These are phyloP conservation scores for Odontamblyopus rebecca DNA, from an alignment of 2,797 vertebrate genomes.

Conservation along the genomic window DNA sequence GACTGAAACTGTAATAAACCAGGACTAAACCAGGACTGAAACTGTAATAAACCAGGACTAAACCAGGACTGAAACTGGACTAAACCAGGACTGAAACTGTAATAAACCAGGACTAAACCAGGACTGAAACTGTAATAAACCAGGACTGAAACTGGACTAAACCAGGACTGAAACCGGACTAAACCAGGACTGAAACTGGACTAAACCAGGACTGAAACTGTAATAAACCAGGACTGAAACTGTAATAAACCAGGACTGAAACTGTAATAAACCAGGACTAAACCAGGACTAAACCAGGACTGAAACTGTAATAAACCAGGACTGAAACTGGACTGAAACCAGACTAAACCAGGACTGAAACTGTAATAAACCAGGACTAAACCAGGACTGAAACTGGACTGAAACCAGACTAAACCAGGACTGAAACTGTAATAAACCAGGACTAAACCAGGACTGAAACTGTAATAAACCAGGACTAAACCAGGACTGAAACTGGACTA, in stretches of 20 bases:
- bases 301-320: too few species aligned
- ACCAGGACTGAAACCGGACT: background rate
- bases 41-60: background rate
- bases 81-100: background rate
- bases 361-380: background rate
- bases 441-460: background rate
- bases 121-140: background rate
- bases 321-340: too few species aligned
- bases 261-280: background rate
- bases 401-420: background rate
- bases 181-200: background rate
- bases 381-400: background rate
- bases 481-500: background rate
- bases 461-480: background rate
- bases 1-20: too few species aligned
- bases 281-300: background rate
- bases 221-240: too few species aligned
- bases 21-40: background rate
- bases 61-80: background rate
- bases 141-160: background rate
- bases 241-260: background rate
- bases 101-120: background rate
- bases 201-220: background rate
- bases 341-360: too few species aligned
- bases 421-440: background rate